Evolutionary conservation across 2,113 vertebrate genomes (phyloP), one percentile per base, ranked within the genome.

Genomic region (Pelecanus crispus): DNA sequence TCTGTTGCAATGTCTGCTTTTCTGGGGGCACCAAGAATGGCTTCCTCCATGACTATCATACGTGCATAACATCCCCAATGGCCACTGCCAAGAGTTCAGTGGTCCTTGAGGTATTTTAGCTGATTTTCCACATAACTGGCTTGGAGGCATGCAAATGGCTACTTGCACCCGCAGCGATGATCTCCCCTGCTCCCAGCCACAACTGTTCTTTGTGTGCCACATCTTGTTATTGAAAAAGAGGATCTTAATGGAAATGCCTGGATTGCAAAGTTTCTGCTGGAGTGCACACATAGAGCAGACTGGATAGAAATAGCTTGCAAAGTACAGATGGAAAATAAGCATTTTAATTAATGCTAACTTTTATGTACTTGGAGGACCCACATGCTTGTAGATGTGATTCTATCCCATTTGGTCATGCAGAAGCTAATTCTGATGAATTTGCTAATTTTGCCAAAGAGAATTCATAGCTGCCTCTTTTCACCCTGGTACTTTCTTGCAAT

Each of bases 301-400:
- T 53, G 79, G 28, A 9, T 77, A 67, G 58, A 82, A 94, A 85
- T 36, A 21, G 14, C 67, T 86, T 96, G 28, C 66, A 85, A 95
- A 94, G 45, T 89, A 81, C 86, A 97, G 81, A 95, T 96, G 95
- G 92, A 96, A 84, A 93, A 96, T 90, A 95, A 68, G 81, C 80
- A 85, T 83, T 94, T 88, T 97, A 98, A 96, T 97, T 97, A 97
- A 96, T 90, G 94, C 40, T 95, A 85, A 97, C 88, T 95, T 97
- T 78, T 45, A 81, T 96, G 53, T 77, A 47, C 58, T 95, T 96
- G 71, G 87, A 95, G 58, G 52, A 88, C 45, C 21, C 88, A 40
- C 86, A 80, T 66, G 36, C 52, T 85, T 26, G 26, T 84, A 83
- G 87, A 84, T 91, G 45, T 68, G 74, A 91, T 96, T 83, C 77